Percentiles rank a stretch among this genome's conserved stretches.
Evolutionary conservation across 2,113 vertebrate genomes (phyloP).

Genomic region (Glareola pratincola): DNA sequence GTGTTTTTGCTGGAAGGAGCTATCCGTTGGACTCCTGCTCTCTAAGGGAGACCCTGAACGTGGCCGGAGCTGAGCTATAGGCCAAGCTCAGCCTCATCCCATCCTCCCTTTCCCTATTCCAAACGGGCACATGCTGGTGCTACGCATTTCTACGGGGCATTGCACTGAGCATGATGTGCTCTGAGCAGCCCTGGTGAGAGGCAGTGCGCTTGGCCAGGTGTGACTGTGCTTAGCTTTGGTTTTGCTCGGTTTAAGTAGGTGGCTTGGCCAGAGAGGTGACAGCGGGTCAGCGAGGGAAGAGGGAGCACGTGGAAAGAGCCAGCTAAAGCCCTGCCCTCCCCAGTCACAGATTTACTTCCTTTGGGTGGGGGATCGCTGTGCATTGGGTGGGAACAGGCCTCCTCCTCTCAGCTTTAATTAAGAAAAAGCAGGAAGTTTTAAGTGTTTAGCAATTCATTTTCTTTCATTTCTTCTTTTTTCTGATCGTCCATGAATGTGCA

Average conservation of each 20-base stretch:
- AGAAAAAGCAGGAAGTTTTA: neutral
- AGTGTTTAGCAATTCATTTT: neutral
- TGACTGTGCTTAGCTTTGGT: neutral
- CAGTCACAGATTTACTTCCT: neutral
- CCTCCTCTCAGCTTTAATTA: neutral
- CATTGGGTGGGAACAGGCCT: neutral
- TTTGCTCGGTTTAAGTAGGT: neutral
- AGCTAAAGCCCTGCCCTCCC: neutral
- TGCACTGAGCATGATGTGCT: accelerated
- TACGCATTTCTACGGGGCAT: neutral
- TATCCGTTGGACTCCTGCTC: neutral
- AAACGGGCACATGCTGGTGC: neutral
- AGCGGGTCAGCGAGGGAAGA: neutral
- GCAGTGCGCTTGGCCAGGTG: accelerated
- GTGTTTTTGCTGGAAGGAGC: neutral
- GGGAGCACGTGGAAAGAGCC: neutral
- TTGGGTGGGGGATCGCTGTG: neutral
- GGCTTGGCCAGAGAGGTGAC: accelerated
- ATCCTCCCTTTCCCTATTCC: neutral
- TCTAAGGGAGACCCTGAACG: neutral
- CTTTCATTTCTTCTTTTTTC: neutral
- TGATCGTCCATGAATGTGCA: neutral
- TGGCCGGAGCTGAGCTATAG: neutral
- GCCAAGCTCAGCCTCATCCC: neutral
- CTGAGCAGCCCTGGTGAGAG: neutral